Conservation (phyloP, 2,888 invertebrate genomes). For the Lepetodrilus schrolli region DNA sequence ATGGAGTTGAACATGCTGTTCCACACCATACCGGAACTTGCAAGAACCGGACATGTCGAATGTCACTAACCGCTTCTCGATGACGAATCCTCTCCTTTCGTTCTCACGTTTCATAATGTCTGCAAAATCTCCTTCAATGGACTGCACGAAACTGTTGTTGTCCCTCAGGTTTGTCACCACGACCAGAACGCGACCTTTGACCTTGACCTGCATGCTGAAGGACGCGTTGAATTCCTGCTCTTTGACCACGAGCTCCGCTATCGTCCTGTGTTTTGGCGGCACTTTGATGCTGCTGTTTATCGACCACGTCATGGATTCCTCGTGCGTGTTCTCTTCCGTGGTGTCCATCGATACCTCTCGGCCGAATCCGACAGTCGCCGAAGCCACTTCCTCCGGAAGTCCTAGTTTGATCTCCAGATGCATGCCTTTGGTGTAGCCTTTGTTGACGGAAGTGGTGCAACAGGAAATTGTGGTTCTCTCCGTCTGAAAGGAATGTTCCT, state of each 20-base stretch:
- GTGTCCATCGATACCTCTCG: slow-evolving; percentile 73
- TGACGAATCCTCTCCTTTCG: slow-evolving; percentile 46
- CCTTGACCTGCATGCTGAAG: slow-evolving; percentile 72
- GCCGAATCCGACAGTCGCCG: slow-evolving; percentile 75
- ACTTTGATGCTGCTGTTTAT: slow-evolving; percentile 76
- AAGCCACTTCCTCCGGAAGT: slow-evolving; percentile 75
- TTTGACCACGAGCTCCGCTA: slow-evolving; percentile 76
- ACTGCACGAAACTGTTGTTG: slow-evolving; percentile 74
- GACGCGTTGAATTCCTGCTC: slow-evolving; percentile 76
- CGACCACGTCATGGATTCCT: slow-evolving; percentile 76
- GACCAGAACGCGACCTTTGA: slow-evolving; percentile 70
- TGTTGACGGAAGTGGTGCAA: slow-evolving; percentile 63
- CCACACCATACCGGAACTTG: slow-evolving; percentile 71
- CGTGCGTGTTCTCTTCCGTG: slow-evolving; percentile 68
- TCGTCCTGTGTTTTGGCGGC: slow-evolving; percentile 68
- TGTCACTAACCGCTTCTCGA: slow-evolving; percentile 51
- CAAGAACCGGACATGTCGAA: slow-evolving; percentile 64
- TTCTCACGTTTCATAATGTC: slow-evolving; percentile 58
- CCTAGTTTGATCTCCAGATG: slow-evolving; percentile 76
- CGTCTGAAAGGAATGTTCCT: slow-evolving; percentile 72
- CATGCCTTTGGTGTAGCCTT: slow-evolving; percentile 73
- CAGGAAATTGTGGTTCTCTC: slow-evolving; percentile 69
- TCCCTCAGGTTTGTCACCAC: slow-evolving; percentile 73
- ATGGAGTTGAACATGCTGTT: slow-evolving; percentile 71
- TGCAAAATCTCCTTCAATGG: slow-evolving; percentile 66